Evolutionary conservation across 2,113 vertebrate genomes (phyloP).

Genomic region (Pelecanus crispus): DNA sequence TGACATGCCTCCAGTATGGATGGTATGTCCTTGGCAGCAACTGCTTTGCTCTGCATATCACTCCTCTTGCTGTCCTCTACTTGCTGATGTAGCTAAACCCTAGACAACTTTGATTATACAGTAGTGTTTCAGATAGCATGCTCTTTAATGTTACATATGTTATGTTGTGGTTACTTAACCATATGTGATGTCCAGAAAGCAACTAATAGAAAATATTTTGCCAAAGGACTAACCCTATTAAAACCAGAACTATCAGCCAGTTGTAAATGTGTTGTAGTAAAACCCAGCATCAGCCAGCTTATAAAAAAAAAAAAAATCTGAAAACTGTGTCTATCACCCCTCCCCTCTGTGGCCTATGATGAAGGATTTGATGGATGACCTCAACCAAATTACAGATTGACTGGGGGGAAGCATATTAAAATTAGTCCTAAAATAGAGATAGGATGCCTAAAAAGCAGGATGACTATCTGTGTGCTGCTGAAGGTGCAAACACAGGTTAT

Average conservation of each 20-base stretch:
- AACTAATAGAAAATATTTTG: neutral
- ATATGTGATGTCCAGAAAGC: neutral
- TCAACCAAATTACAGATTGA: neutral
- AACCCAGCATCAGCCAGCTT: neutral
- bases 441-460: neutral
- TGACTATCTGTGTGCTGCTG: neutral
- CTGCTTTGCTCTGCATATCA: neutral
- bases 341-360: neutral
- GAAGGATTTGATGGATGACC: neutral
- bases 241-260: neutral
- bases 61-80: neutral
- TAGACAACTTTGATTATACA: neutral
- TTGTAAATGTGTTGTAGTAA: neutral
- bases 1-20: neutral
- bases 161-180: neutral
- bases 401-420: neutral
- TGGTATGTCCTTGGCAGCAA: accelerated
- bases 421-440: neutral
- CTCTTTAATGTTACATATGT: neutral
- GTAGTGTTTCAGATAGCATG: neutral
- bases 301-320: neutral
- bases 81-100: neutral
- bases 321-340: neutral
- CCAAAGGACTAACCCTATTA: neutral
- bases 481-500: neutral